Evolutionary conservation across 2,113 vertebrate genomes (phyloP), one percentile per base, ranked within the genome.

Genomic region (Alouatta palliata): DNA sequence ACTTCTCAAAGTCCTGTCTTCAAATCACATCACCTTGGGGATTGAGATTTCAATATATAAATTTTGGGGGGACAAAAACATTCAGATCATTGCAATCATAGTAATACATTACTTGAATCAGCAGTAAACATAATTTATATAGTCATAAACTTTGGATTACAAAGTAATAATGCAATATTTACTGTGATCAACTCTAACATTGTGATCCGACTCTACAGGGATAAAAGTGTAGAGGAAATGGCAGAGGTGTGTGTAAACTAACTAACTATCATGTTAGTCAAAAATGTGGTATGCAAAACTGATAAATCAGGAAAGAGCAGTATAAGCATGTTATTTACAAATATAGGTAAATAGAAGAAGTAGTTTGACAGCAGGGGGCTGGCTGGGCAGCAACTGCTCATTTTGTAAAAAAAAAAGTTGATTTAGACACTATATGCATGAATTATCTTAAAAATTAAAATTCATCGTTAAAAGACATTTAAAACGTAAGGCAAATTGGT

Each of bases 381-480:
- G 5, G 2, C 23, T 20, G 23, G 52, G 40, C 8, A 25, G 52
- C 0, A 32, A 20, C 25, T 43, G 25, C 19, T 97, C 56, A 80
- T 37, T 92, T 68, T 71, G 30, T 58, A 54, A 64, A 87, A 54
- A 56, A 70, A 35, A 82, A 47, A 76, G 73, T 80, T 83, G 75
- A 94, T 68, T 95, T 79, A 37, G 80, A 91, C 84, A 30, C n/a
- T 14, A 30, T 35, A 25, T 52, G 49, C 19, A 71, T 1, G 4
- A 20, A n/a, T 95, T 14, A 71, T 40, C 19, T 93, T 37, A 84
- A 73, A 56, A 94, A 54, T 68, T 52, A 88, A 95, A 91, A 83
- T 68, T 49, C 12, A 1, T n/a, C 25, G n/a, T 80, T 66, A 64
- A 82, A 82, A 89, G 17, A 37, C 17, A 64, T 52, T 71, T 70